Conservation (phyloP, 2,113 vertebrate species). For the Campylomormyrus tamandua region DNA sequence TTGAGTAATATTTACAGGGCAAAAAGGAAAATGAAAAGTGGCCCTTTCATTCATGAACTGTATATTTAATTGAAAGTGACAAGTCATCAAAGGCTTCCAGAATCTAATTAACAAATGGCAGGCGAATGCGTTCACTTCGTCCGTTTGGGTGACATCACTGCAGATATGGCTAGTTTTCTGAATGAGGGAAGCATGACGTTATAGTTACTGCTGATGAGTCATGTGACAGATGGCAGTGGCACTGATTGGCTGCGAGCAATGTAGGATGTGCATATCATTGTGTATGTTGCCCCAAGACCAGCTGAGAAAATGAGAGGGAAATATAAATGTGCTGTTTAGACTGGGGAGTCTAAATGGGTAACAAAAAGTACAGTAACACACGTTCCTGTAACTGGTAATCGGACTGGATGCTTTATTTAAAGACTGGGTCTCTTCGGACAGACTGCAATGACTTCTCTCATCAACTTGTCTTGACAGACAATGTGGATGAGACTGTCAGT, state of each 20-base stretch:
- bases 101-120: conserved; percentile 7
- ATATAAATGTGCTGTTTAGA: neutral
- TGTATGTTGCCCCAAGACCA: neutral
- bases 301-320: neutral
- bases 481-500: too few relatives aligned
- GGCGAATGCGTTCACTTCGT: neutral
- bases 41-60: neutral
- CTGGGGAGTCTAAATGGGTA: too few relatives aligned
- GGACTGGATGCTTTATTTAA: too few relatives aligned
- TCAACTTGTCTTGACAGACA: too few relatives aligned
- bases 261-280: neutral
- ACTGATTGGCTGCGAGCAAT: neutral
- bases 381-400: too few relatives aligned
- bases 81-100: neutral
- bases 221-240: neutral
- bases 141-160: neutral
- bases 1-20: neutral
- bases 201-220: neutral
- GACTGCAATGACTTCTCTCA: too few relatives aligned
- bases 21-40: neutral
- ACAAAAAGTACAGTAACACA: too few relatives aligned
- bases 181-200: neutral
- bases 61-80: neutral
- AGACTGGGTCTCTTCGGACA: too few relatives aligned
- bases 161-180: neutral